Conservation (phyloP, 2,888 invertebrate species). For the Drosophila mettleri region DNA sequence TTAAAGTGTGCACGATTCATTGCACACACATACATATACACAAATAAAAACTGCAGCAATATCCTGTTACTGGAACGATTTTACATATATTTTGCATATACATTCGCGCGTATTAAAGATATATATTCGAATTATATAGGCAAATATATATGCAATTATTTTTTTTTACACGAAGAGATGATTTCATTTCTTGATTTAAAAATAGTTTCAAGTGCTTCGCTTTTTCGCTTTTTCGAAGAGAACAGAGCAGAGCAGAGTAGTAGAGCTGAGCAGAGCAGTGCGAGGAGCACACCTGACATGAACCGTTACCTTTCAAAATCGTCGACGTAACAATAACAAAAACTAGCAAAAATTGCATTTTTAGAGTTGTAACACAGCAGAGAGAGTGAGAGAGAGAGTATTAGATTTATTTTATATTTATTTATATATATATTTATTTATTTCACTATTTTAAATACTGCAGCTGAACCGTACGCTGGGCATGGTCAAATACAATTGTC, state of each 20-base stretch:
- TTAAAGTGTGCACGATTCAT: background rate
- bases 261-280: background rate
- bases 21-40: background rate
- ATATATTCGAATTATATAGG: conserved; percentile 18
- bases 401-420: conserved; percentile 3
- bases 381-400: background rate
- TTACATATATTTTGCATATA: background rate
- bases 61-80: conserved; percentile 9
- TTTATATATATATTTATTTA: conserved; percentile 1
- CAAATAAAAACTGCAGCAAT: background rate
- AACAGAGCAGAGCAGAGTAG: background rate
- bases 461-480: conserved; percentile 44
- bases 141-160: conserved; percentile 17
- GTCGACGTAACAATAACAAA: conserved; percentile 47
- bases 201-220: conserved; percentile 55
- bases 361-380: conserved; percentile 30
- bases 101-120: conserved; percentile 9
- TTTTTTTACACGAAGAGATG: conserved; percentile 57
- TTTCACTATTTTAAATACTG: conserved; percentile 48
- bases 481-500: conserved; percentile 65
- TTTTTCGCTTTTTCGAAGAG: too few species aligned
- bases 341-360: conserved; percentile 36
- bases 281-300: conserved; percentile 1
- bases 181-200: conserved; percentile 73
- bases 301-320: conserved; percentile 39